Base-by-base conservation (phyloP, 2,797 vertebrate genomes). In the Microcaecilia unicolor region DNA sequence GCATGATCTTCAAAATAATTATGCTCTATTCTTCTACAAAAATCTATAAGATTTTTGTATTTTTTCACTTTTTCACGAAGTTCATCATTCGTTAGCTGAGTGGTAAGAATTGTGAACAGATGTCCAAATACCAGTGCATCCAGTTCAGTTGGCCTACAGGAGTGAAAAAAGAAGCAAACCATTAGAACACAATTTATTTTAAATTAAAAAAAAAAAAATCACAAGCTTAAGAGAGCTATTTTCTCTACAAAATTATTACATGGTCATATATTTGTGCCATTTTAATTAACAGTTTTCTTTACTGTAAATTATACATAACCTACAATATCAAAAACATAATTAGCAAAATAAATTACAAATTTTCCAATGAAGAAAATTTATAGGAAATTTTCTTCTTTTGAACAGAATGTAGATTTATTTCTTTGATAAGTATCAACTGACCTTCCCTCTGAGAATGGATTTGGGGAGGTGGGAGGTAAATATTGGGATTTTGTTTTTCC, bases 51-150 rank as follows among this genome's bases (percentile, higher is more conserved):
- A 48, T 99, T 99, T 60, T 79, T 84, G 76, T 89, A 88, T 76
- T 81, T 80, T 67, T 93, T 96, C 62, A 99, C 80, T 68, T 90
- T 83, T 67, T 93, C 92, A 2, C 81, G 87, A 49, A 99, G 84
- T 71, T 92, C 91, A 2, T 87, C 78, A 23, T 70, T 96, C 51
- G 85, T 93, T 61, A 99, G 72, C 4, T 87, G 82, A 40, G 95
- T 99, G 48, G 94, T 99, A 22, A 99, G 84, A 39, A 99, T 96
- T 40, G 93, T 97, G 76, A 96, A 98, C 16, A 99, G 82, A 70
- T 99, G 94, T 44, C 94, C 95, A 35, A 98, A 99, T 30, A 99
- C 95, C 62, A 89, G 71, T 53, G 88, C 86, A 72, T 91, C 86
- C 73, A 97, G 80, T 75, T 91, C 90, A 68, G 82, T 92, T 60